Evolutionary conservation across 2,797 vertebrate genomes (phyloP), one percentile per base, ranked within the genome.

Genomic region (Okamejei kenojei): DNA sequence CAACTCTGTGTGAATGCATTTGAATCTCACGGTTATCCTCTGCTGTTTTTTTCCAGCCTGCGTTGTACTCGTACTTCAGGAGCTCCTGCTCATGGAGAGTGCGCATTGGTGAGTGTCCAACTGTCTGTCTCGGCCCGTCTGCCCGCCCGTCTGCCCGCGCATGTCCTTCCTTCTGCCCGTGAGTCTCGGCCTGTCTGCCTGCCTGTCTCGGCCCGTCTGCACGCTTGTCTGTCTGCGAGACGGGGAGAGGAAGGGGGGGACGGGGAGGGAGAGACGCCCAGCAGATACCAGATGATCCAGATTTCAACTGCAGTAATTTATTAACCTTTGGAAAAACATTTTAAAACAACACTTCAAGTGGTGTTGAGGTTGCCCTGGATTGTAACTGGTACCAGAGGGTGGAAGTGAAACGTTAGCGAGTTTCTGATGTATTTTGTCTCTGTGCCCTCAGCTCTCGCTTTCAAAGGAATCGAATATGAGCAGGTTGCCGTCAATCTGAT

Each of bases 51-150:
- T 93, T 90, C 32, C 94, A 99, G 99, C 98, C 98, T 0, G 94
- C 99, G 93, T 98, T 99, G 93, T 97, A 99, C 93, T 97, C 98
- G 94, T 99, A 99, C 95, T 99, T 98, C 96, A 97, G 98, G 96
- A 99, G 99, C 93, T 99, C 99, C 94, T 99, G 99, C 94, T 97
- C 98, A 21, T 99, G 99, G 99, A 98, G 99, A 95, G 98, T 99
- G 71, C 96, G 99, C 94, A 99, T 98, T 0, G 99, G 99, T 99
- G 96, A 98, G 98, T 94, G 38, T 15, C 38, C 4, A 0, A 23
- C 35, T 21, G n/a, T 32, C 23, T 58, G 10, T 21, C 11, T 93
- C 0, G 0, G 71, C 1, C 10, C 45, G 45, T 93, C 10, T 73
- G 71, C 5, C 4, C 45, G 45, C 45, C 5, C 71, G 86, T 68